These are phyloP conservation scores for Heliconius himera DNA, from an alignment of 1,140 invertebrate species.

Conservation along the genomic window DNA sequence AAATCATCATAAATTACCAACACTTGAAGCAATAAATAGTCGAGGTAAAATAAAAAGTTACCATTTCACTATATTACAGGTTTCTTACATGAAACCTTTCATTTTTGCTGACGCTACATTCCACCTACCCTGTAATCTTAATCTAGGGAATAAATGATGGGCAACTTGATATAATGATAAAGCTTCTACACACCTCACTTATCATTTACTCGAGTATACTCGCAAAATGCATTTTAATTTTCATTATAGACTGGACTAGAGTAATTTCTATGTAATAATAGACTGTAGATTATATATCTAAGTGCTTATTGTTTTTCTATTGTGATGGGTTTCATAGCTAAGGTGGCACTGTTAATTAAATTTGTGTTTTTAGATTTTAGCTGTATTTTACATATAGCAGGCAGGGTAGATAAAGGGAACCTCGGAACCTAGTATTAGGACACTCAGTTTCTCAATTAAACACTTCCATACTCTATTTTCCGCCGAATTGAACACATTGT, in stretches of 20 bases:
- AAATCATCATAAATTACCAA: not conserved
- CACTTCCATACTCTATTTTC: no score
- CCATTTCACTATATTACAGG: not conserved
- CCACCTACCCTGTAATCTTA: not conserved
- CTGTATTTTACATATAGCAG: no score
- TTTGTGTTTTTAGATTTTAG: no score
- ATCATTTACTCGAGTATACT: not conserved
- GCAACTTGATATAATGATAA: not conserved
- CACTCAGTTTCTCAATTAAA: no score
- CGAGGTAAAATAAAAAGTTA: not conserved
- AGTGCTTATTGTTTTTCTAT: not conserved
- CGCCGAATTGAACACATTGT: no score
- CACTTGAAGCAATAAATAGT: not conserved
- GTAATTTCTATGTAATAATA: not conserved
- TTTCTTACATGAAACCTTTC: not conserved
- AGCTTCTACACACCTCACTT: not conserved
- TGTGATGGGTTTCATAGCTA: not conserved
- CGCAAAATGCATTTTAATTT: slow-evolving; percentile 1
- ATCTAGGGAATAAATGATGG: not conserved
- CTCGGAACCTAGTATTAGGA: no score
- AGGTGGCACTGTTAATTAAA: no score
- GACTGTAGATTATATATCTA: not conserved
- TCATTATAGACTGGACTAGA: not conserved
- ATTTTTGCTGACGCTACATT: not conserved
- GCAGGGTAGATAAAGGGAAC: no score